A percentile compares a stretch with the other conserved stretches of the same genome.
Evolutionary conservation across 2,888 invertebrate species (phyloP).

Genomic region (Barypeithes pellucidus): DNA sequence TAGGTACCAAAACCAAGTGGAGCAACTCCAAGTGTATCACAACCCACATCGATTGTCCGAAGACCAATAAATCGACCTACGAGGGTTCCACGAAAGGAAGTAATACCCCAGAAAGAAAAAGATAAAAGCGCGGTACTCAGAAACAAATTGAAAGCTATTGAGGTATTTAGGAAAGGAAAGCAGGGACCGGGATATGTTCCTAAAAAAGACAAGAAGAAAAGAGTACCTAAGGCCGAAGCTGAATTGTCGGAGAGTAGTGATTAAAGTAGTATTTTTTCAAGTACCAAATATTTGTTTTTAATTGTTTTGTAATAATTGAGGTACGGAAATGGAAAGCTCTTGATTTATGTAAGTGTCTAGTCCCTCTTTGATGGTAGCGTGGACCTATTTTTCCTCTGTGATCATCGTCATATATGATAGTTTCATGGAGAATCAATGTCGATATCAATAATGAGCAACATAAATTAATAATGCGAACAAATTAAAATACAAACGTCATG

Average conservation of each 20-base stretch:
- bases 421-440: too few relatives aligned
- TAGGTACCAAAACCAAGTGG: constrained; percentile 8
- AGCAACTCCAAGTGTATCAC: neutral
- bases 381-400: too few relatives aligned
- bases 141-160: constrained; percentile 84
- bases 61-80: constrained; percentile 60
- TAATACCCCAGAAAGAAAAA: constrained; percentile 83
- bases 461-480: too few relatives aligned
- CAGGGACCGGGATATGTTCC: constrained; percentile 75
- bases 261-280: neutral
- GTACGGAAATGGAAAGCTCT: too few relatives aligned
- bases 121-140: constrained; percentile 77
- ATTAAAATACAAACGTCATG: too few relatives aligned
- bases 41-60: constrained; percentile 30
- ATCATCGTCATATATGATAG: too few relatives aligned
- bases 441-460: too few relatives aligned
- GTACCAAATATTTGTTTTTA: neutral
- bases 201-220: constrained; percentile 69
- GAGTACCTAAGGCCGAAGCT: constrained; percentile 75
- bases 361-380: too few relatives aligned
- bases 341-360: neutral
- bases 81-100: constrained; percentile 70
- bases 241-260: constrained; percentile 74
- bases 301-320: too few relatives aligned
- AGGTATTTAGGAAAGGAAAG: constrained; percentile 79